Percentiles rank a stretch among this genome's conserved stretches.
Conservation (phyloP, 1,140 invertebrate species). For the Trinorchestia longiramus region DNA sequence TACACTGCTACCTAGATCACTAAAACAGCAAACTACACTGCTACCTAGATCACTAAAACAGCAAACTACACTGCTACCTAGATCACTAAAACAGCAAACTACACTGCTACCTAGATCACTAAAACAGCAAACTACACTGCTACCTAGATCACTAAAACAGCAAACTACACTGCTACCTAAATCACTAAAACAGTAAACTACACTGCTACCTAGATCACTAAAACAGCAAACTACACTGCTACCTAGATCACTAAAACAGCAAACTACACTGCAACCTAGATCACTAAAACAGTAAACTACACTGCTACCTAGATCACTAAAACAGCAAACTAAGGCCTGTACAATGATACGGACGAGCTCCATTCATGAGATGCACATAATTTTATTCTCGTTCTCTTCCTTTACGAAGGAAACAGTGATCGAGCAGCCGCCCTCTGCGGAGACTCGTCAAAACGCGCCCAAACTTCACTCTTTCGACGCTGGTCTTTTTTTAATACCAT, state of each 20-base stretch:
- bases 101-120: too few species aligned
- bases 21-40: too few species aligned
- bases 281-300: not conserved
- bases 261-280: not conserved
- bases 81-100: too few species aligned
- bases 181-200: too few species aligned
- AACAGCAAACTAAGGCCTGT: not conserved
- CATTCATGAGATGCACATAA: slow-evolving; percentile 41
- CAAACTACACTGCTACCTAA: too few species aligned
- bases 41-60: too few species aligned
- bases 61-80: too few species aligned
- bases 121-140: too few species aligned
- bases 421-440: not conserved
- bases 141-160: too few species aligned
- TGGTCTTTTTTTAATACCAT: slow-evolving; percentile 42
- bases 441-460: slow-evolving; percentile 3
- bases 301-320: not conserved
- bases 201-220: not conserved
- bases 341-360: slow-evolving; percentile 2
- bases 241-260: not conserved
- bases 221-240: not conserved
- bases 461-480: slow-evolving; percentile 28
- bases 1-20: too few species aligned
- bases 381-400: not conserved
- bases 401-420: not conserved